These are phyloP conservation scores for Dromaius novaehollandiae DNA, from an alignment of 2,113 vertebrate genomes.

Conservation along the genomic window DNA sequence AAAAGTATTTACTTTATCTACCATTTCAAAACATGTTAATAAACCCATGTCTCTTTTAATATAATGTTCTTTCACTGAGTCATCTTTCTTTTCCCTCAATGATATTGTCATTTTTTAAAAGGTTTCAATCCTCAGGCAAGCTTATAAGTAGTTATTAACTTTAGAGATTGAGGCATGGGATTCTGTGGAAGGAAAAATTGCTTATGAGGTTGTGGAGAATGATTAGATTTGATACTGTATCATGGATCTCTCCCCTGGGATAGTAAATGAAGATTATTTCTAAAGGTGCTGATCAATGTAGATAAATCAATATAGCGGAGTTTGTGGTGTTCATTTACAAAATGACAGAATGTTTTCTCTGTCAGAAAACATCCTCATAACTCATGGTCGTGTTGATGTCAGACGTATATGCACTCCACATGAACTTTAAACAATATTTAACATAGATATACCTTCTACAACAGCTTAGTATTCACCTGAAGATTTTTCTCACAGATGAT, in stretches of 20 bases:
- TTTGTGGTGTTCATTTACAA: not conserved
- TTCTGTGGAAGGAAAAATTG: not conserved
- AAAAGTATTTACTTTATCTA: not conserved
- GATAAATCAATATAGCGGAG: not conserved
- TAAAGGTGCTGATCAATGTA: constrained; percentile 5
- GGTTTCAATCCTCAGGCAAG: not conserved
- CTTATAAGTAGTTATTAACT: constrained; percentile 5
- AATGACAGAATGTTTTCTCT: not conserved
- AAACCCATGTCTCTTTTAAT: not conserved
- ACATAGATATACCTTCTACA: not conserved
- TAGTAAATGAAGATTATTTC: constrained; percentile 41
- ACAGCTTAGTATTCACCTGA: not conserved
- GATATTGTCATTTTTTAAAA: not conserved
- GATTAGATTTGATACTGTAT: not conserved
- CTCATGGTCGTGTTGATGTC: not conserved
- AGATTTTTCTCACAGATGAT: not conserved
- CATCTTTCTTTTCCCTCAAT: not conserved
- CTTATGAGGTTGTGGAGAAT: not conserved
- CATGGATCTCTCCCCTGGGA: not conserved
- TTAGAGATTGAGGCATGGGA: not conserved
- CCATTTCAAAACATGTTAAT: not conserved
- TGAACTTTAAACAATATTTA: not conserved
- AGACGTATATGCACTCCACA: not conserved
- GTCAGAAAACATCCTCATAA: not conserved
- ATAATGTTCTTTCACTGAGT: not conserved